A percentile compares a stretch with the other conserved stretches of the same genome.
phyloP scores from a whole-genome alignment of 30 jellyfish, hydroid and myxozoan species.

The Turritopsis rubra region DNA sequence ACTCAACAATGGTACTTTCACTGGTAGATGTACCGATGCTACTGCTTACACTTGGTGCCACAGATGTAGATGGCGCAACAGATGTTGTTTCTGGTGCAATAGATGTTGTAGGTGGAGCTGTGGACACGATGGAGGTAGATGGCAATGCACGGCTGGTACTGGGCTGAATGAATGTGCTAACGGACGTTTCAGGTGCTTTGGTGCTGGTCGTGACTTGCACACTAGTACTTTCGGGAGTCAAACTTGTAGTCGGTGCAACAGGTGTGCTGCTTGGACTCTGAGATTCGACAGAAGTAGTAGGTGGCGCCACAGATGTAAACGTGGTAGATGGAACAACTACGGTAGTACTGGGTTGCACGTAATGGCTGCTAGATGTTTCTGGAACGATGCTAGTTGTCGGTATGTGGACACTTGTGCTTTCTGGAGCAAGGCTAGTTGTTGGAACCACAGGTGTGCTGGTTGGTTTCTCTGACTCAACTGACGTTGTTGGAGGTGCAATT shows the following conservation, averaged over 20 bases:
- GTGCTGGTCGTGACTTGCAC: neutral
- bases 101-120: conserved; percentile 28
- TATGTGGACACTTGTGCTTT: conserved; percentile 11
- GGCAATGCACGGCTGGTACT: neutral
- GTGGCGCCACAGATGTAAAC: neutral
- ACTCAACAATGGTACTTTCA: neutral
- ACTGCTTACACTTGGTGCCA: conserved; percentile 15
- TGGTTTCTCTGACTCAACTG: conserved; percentile 18
- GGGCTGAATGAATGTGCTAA: neutral
- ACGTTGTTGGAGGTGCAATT: conserved; percentile 6
- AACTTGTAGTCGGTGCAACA: neutral
- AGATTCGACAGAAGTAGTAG: conserved; percentile 16
- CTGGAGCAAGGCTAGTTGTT: neutral
- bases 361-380: conserved; percentile 19
- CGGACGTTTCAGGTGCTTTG: neutral
- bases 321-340: conserved; percentile 16
- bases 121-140: conserved; percentile 15
- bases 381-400: conserved; percentile 18
- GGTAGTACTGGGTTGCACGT: conserved; percentile 30
- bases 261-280: conserved; percentile 21
- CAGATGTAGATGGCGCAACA: conserved; percentile 21
- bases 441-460: neutral
- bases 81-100: conserved; percentile 30
- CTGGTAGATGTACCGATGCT: neutral
- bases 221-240: neutral